Evolutionary conservation across 2,113 vertebrate species (phyloP).

Genomic region (Dermatemys mawii): DNA sequence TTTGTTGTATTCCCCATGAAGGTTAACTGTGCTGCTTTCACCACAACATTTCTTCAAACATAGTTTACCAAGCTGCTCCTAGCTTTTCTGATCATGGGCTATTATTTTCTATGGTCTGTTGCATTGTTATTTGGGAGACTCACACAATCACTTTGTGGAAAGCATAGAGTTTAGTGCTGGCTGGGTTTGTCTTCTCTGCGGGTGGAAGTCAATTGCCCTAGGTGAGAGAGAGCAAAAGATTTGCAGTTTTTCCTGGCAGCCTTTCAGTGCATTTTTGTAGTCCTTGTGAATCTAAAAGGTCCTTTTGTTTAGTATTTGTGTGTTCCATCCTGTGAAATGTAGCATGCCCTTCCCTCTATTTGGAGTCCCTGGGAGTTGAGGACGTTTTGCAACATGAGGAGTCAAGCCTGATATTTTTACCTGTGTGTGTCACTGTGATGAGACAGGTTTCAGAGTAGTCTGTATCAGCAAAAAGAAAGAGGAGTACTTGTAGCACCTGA

Average conservation of each 20-base stretch:
- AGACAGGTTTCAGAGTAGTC: too few relatives aligned
- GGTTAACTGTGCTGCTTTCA: neutral
- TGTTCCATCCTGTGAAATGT: neutral
- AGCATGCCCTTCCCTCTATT: neutral
- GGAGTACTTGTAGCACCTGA: too few relatives aligned
- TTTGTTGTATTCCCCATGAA: neutral
- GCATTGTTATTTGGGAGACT: conserved; percentile 22
- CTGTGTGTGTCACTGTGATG: neutral
- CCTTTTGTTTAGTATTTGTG: conserved; percentile 45
- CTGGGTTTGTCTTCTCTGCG: conserved; percentile 54
- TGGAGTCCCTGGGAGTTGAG: neutral
- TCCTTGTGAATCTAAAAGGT: conserved; percentile 41
- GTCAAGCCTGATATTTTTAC: neutral
- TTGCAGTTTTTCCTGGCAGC: conserved; percentile 57
- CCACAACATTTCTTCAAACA: neutral
- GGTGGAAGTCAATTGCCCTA: conserved; percentile 7
- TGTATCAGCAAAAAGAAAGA: too few relatives aligned
- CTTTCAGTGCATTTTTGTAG: conserved; percentile 35
- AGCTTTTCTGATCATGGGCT: conserved; percentile 33
- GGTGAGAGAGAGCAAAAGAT: conserved; percentile 51
- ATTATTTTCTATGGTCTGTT: conserved; percentile 41
- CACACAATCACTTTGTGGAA: conserved; percentile 59
- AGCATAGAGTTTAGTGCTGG: conserved; percentile 24
- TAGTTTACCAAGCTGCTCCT: conserved; percentile 25
- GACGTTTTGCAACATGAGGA: neutral